Evolutionary conservation across 2,797 vertebrate species (phyloP), one percentile per base, ranked within the genome.

Genomic region (Hephaestus fuliginosus): DNA sequence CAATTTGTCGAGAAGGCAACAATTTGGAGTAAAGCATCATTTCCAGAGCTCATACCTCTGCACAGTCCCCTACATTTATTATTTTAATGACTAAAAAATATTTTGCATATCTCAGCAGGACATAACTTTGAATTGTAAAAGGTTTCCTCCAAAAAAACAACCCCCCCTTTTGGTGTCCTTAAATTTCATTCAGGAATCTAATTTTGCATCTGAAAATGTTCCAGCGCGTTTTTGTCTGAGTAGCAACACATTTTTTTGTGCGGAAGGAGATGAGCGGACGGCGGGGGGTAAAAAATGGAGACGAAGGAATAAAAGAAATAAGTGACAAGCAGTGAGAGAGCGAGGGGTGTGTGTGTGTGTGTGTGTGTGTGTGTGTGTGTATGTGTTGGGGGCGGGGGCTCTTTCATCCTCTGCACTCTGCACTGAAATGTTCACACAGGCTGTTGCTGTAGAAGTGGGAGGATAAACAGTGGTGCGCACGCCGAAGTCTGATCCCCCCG

Each of bases 321-420:
- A 84, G 76, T 66, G 73, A 86, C 78, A 82, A 74, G 66, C 79
- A 67, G 70, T 15, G 56, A 81, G 76, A 36, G 70, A 85, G 58
- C 2, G 57, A 49, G 67, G 20, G 74, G 30, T 3, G 30, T 33
- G 30, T 33, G 30, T 33, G 30, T 33, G 30, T 33, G 30, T 33
- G 30, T 30, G n/a, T n/a, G 30, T 2, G 30, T 30, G 30, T 30
- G 30, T 30, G 30, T 30, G 30, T 30, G 30, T 30, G 30, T 30
- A 4, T 30, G 30, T 33, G 3, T 33, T 3, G 82, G 62, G 66
- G 3, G 36, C 0, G 36, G 36, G 36, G 36, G 36, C 7, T 4
- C 84, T 91, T 91, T 89, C 78, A 91, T 93, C 87, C 79, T 77
- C 84, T 80, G 83, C 74, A 61, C 60, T 17, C n/a, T 28, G 67